These are phyloP conservation scores for Camptogramma bilineatum DNA, from an alignment of 2,888 invertebrate species.

Conservation along the genomic window DNA sequence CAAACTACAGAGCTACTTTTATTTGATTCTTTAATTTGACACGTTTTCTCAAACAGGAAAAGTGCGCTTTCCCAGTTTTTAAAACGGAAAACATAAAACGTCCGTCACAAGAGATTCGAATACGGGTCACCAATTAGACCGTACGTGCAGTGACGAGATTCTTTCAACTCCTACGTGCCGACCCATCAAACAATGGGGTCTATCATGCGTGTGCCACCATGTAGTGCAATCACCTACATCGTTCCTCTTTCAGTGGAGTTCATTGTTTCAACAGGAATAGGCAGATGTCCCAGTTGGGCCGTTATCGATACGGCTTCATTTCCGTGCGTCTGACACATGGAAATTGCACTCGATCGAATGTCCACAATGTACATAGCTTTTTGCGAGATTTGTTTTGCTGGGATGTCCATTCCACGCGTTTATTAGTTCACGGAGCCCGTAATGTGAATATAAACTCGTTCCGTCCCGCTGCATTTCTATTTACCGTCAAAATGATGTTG, in stretches of 20 bases:
- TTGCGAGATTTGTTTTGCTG: conserved; percentile 45
- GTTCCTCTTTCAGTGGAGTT: conserved; percentile 19
- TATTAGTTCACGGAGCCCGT: conserved; percentile 35
- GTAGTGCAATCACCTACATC: conserved; percentile 19
- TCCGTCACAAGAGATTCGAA: conserved; percentile 21
- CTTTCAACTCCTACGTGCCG: conserved; percentile 27
- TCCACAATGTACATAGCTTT: conserved; percentile 46
- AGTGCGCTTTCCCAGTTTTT: conserved; percentile 1
- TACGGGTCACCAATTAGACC: conserved; percentile 27
- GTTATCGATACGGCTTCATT: conserved; percentile 69
- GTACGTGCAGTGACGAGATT: conserved; percentile 20
- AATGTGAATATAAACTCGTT: conserved; percentile 36
- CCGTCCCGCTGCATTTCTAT: conserved; percentile 18
- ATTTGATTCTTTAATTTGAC: not conserved
- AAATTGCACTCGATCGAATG: conserved; percentile 68
- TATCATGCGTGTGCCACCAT: conserved; percentile 19
- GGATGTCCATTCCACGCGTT: conserved; percentile 35
- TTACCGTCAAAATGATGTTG: conserved; percentile 17
- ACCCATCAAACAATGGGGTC: conserved; percentile 22
- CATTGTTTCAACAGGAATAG: conserved; percentile 27
- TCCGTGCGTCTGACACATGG: conserved; percentile 71
- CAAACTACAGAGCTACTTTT: no score
- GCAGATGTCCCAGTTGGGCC: conserved; percentile 29
- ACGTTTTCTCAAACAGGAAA: not conserved
- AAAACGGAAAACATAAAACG: conserved; percentile 20